A percentile compares a stretch with the other conserved stretches of the same genome.
Evolutionary conservation across 2,113 vertebrate genomes (phyloP).

Genomic region (Uria aalge): DNA sequence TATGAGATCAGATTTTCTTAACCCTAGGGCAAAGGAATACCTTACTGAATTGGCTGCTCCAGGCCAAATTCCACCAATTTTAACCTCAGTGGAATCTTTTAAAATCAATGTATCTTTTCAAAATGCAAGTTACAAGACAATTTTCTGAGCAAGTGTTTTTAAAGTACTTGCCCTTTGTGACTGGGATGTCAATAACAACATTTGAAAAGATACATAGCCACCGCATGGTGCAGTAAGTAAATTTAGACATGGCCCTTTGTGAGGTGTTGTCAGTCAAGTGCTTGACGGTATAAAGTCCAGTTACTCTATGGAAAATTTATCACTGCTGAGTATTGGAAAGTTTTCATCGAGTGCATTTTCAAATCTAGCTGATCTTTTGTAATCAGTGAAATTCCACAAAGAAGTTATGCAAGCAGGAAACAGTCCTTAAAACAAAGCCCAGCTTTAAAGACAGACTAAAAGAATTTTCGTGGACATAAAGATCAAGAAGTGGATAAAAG

Average conservation of each 20-base stretch:
- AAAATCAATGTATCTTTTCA: not conserved
- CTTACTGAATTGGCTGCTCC: not conserved
- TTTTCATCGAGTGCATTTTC: not conserved
- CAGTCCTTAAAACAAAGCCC: not conserved
- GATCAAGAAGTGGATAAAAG: not conserved
- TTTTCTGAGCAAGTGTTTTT: not conserved
- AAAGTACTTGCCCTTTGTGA: not conserved
- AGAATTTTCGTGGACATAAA: not conserved
- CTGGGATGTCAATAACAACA: not conserved
- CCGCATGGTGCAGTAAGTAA: not conserved
- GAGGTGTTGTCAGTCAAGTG: not conserved
- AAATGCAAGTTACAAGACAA: not conserved
- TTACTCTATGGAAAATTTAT: not conserved
- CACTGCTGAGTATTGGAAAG: not conserved
- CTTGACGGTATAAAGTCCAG: not conserved
- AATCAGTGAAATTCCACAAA: not conserved
- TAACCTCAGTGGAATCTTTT: not conserved
- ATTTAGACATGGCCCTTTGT: not conserved
- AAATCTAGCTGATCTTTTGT: not conserved
- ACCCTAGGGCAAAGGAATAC: not conserved
- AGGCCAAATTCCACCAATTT: not conserved
- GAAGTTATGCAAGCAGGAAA: slow-evolving; percentile 25
- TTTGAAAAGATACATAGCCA: not conserved
- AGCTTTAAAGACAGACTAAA: not conserved
- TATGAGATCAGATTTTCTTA: not conserved